Evolutionary conservation across 2,113 vertebrate genomes (phyloP).

Genomic region (Rhineura floridana): DNA sequence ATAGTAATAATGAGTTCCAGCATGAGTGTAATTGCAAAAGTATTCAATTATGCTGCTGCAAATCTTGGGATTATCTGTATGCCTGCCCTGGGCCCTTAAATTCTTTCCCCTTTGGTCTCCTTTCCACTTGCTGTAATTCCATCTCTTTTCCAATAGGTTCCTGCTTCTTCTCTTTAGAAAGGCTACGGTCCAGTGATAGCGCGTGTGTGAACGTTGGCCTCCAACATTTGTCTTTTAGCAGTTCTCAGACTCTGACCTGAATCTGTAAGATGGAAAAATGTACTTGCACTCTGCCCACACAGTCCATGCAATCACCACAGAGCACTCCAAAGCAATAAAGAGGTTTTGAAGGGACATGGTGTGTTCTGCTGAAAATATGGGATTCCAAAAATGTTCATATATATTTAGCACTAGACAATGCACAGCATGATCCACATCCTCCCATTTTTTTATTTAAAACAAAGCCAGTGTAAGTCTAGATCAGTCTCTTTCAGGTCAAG

Average conservation of each 20-base stretch:
- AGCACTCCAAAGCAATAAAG: neutral
- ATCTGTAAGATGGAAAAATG: constrained; percentile 39
- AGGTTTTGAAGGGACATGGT: neutral
- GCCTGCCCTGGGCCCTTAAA: neutral
- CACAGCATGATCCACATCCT: neutral
- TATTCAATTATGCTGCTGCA: neutral
- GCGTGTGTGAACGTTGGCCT: constrained; percentile 36
- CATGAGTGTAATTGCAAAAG: neutral
- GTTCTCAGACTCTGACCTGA: constrained; percentile 29
- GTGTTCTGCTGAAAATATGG: neutral
- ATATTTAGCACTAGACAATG: neutral
- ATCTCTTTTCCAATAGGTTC: neutral
- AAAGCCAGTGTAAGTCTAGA: neutral
- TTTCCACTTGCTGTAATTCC: neutral
- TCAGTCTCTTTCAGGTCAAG: neutral
- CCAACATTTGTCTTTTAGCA: constrained; percentile 12
- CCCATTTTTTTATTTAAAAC: neutral
- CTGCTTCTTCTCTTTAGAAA: neutral
- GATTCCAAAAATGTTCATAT: neutral
- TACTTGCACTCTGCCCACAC: neutral
- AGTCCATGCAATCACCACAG: neutral
- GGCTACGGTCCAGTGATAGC: constrained; percentile 24
- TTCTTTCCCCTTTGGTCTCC: neutral
- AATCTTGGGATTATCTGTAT: neutral
- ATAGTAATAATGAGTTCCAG: neutral